phyloP scores from a whole-genome alignment of 64 coral and sea anemone genomes.

The Montipora efflorescens region DNA sequence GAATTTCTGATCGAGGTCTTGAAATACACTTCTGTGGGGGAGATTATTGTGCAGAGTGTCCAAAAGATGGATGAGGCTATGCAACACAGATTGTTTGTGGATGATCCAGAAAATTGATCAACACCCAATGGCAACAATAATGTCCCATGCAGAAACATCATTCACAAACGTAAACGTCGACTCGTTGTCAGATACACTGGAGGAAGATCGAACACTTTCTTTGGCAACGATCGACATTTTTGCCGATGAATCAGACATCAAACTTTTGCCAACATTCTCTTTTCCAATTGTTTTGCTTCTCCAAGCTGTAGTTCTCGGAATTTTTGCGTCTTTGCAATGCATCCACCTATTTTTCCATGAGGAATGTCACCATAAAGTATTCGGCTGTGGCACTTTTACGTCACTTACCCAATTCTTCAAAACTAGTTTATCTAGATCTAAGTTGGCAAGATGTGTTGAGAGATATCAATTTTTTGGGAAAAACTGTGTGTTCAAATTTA shows the following conservation, averaged over 20 bases:
- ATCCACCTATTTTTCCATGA: constrained; percentile 46
- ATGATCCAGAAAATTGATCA: neutral
- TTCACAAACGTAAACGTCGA: neutral
- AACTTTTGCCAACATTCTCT: neutral
- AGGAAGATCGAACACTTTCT: neutral
- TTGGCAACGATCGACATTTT: neutral
- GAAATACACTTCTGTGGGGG: constrained; percentile 20
- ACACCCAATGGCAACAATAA: constrained; percentile 27
- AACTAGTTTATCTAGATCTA: constrained; percentile 57
- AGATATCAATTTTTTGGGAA: constrained; percentile 33
- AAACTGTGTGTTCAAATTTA: constrained; percentile 23
- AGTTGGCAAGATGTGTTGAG: constrained; percentile 30
- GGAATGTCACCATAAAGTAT: constrained; percentile 29
- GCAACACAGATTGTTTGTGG: constrained; percentile 41
- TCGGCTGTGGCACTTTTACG: constrained; percentile 25
- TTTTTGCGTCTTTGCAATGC: constrained; percentile 41
- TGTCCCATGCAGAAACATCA: constrained; percentile 25
- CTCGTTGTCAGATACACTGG: neutral
- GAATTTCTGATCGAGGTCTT: neutral
- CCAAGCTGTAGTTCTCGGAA: constrained; percentile 56
- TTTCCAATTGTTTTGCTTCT: constrained; percentile 14
- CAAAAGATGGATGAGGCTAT: constrained; percentile 41
- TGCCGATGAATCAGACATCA: constrained; percentile 8
- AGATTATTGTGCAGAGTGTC: constrained; percentile 57
- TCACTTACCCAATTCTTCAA: constrained; percentile 45